phyloP scores from a whole-genome alignment of 1,140 invertebrate species.

The Drosophila elegans region DNA sequence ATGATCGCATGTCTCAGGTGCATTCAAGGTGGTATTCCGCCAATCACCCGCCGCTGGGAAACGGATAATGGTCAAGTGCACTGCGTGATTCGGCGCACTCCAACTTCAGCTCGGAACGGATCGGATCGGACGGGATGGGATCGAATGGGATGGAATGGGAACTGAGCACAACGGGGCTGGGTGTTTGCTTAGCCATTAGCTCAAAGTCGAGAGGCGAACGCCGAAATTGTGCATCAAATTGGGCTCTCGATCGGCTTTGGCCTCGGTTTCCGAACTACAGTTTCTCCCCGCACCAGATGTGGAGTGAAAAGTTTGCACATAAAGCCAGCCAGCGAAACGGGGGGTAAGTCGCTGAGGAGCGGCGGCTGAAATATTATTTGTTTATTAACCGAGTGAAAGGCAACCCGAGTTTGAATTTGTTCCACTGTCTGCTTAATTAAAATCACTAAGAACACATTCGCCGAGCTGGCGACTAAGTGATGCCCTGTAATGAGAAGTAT shows the following conservation, averaged over 20 bases:
- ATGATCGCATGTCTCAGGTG: slow-evolving; percentile 50
- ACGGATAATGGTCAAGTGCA: slow-evolving; percentile 50
- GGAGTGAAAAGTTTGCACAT: slow-evolving; percentile 54
- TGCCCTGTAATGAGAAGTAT: neutral
- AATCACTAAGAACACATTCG: slow-evolving; percentile 17
- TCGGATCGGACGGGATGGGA: neutral
- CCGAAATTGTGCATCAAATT: slow-evolving; percentile 44
- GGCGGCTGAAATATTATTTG: slow-evolving; percentile 54
- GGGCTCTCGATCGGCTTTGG: slow-evolving; percentile 33
- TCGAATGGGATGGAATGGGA: neutral
- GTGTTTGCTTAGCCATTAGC: slow-evolving; percentile 51
- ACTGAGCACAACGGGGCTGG: slow-evolving; percentile 1
- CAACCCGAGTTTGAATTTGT: slow-evolving; percentile 66
- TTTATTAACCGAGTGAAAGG: slow-evolving; percentile 75
- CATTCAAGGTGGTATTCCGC: slow-evolving; percentile 37
- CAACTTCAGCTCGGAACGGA: slow-evolving; percentile 9
- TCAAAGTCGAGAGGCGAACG: slow-evolving; percentile 22
- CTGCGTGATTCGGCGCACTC: slow-evolving; percentile 47
- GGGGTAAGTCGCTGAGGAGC: slow-evolving; percentile 7
- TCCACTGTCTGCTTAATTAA: slow-evolving; percentile 77
- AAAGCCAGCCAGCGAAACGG: slow-evolving; percentile 58
- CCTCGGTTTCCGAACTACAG: slow-evolving; percentile 26
- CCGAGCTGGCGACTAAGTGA: slow-evolving; percentile 3
- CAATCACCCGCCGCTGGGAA: slow-evolving; percentile 13
- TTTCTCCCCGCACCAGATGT: slow-evolving; percentile 23